Evolutionary conservation across 2,888 invertebrate species (phyloP).

Genomic region (Pollenia labialis): DNA sequence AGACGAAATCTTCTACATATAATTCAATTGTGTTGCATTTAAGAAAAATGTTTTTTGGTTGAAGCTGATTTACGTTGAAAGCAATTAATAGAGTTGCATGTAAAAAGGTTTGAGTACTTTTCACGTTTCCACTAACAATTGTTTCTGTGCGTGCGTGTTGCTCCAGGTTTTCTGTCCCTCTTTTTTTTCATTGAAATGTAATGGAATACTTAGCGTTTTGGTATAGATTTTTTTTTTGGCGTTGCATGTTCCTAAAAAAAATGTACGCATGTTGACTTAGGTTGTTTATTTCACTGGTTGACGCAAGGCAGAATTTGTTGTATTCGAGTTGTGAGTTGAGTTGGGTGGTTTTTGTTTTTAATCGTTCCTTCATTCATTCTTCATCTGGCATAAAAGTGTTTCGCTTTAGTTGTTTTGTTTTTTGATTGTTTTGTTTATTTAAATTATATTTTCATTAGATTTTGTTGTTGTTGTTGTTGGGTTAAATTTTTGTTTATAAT

Average conservation of each 20-base stretch:
- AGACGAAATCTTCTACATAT: no score
- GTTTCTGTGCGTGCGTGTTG: conserved; percentile 63
- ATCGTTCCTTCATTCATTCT: conserved; percentile 46
- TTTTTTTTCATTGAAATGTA: conserved; percentile 30
- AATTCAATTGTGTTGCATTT: conserved; percentile 43
- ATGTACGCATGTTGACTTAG: conserved; percentile 36
- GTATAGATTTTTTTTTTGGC: conserved; percentile 11
- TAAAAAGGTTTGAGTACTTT: conserved; percentile 24
- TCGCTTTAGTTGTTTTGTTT: conserved; percentile 46
- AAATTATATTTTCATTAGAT: conserved; percentile 1
- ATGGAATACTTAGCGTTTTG: conserved; percentile 48
- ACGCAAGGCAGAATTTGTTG: not conserved
- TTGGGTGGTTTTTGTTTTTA: conserved; percentile 29
- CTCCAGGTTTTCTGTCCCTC: conserved; percentile 28
- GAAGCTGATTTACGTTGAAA: conserved; percentile 51
- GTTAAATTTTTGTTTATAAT: conserved; percentile 69
- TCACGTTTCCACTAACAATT: conserved; percentile 46
- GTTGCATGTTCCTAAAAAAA: conserved; percentile 41
- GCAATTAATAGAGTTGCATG: conserved; percentile 57
- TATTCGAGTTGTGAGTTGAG: not conserved
- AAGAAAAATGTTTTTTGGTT: conserved; percentile 11
- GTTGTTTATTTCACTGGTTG: conserved; percentile 16
- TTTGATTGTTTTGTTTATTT: conserved; percentile 49
- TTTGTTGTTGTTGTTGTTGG: conserved; percentile 28
- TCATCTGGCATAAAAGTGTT: conserved; percentile 69